Evolutionary conservation across 2,888 invertebrate genomes (phyloP).

Genomic region (Exephanes ischioxanthus): DNA sequence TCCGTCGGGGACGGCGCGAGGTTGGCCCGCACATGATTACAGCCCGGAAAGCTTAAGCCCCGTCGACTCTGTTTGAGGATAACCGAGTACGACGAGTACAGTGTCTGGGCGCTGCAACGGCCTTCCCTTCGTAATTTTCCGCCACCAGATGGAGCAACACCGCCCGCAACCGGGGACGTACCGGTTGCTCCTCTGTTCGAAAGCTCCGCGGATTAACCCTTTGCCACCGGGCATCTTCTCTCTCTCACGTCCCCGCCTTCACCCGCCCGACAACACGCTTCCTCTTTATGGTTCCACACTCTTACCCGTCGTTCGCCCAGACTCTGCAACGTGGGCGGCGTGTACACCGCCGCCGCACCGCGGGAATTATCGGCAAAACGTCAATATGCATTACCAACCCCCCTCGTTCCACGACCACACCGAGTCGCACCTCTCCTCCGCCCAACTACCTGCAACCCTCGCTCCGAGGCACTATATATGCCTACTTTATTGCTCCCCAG

Average conservation of each 20-base stretch:
- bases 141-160: constrained; percentile 17
- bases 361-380: constrained; percentile 82
- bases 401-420: constrained; percentile 63
- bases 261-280: constrained; percentile 28
- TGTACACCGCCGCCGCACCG: constrained; percentile 63
- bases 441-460: constrained; percentile 39
- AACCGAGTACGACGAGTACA: constrained; percentile 40
- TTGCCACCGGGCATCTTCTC: constrained; percentile 48
- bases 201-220: constrained; percentile 48
- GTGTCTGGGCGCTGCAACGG: constrained; percentile 48
- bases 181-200: background rate
- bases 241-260: constrained; percentile 9
- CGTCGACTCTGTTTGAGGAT: constrained; percentile 33
- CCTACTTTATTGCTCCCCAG: constrained; percentile 47
- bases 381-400: constrained; percentile 80
- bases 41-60: constrained; percentile 2
- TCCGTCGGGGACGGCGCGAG: background rate
- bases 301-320: constrained; percentile 45
- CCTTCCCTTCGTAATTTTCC: background rate
- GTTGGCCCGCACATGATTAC: background rate
- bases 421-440: constrained; percentile 62
- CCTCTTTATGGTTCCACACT: constrained; percentile 33
- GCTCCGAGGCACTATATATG: constrained; percentile 7
- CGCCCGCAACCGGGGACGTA: background rate
- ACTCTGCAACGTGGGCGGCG: constrained; percentile 15